Evolutionary conservation across 2,888 invertebrate genomes (phyloP).

Genomic region (Thalpophila matura): DNA sequence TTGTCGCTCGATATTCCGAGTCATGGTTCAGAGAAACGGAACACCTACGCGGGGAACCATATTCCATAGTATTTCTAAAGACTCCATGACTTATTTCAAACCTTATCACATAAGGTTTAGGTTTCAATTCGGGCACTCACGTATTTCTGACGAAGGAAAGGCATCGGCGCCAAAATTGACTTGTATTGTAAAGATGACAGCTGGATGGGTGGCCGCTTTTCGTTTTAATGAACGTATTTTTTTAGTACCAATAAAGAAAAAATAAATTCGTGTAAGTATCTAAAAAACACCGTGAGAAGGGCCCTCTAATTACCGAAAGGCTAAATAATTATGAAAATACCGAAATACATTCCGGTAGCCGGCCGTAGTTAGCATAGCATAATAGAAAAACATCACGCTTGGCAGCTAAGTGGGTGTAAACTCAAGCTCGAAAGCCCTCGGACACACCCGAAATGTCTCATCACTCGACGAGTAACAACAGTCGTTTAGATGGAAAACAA

Average conservation of each 20-base stretch:
- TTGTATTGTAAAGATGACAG: slow-evolving; percentile 84
- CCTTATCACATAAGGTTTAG: slow-evolving; percentile 52
- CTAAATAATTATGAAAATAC: slow-evolving; percentile 27
- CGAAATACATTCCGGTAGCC: slow-evolving; percentile 57
- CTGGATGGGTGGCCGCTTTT: slow-evolving; percentile 84
- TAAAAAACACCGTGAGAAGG: slow-evolving; percentile 11
- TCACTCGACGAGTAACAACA: slow-evolving; percentile 78
- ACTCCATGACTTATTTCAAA: slow-evolving; percentile 54
- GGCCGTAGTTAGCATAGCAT: slow-evolving; percentile 57
- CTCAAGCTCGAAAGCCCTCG: slow-evolving; percentile 77
- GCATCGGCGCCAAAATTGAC: slow-evolving; percentile 87
- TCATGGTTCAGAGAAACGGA: slow-evolving; percentile 87
- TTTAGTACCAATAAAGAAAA: slow-evolving; percentile 16
- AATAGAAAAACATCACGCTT: slow-evolving; percentile 75
- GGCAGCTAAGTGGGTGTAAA: slow-evolving; percentile 81
- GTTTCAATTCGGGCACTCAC: slow-evolving; percentile 39
- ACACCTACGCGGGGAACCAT: slow-evolving; percentile 83
- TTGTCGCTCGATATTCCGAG: slow-evolving; percentile 81
- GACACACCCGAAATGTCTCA: slow-evolving; percentile 83
- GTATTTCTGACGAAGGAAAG: slow-evolving; percentile 50
- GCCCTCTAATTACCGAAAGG: slow-evolving; percentile 13
- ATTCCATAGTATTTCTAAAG: slow-evolving; percentile 56
- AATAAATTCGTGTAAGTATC: not conserved
- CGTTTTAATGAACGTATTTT: slow-evolving; percentile 67
- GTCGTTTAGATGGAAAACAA: slow-evolving; percentile 86